Evolutionary conservation across 2,888 invertebrate species (phyloP), one percentile per base, ranked within the genome.

Genomic region (Germaria angustata): DNA sequence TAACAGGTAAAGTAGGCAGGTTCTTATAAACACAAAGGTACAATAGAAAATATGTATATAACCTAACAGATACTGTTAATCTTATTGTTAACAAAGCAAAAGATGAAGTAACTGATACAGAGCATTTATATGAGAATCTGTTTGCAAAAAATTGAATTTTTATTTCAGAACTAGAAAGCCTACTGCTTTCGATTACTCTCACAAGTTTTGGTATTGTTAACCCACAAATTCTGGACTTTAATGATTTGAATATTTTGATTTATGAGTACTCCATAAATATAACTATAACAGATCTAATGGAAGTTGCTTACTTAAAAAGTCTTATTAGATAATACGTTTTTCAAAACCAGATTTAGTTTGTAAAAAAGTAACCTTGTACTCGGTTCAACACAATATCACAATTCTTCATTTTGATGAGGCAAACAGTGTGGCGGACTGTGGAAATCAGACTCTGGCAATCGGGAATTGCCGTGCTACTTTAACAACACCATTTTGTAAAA

Each of bases 261-360:
- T 79, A 80, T 28, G 63, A 80, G 44, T 65, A 73, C 51, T 78
- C 55, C 53, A 81, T 79, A 46, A 82, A 75, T 22, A 61, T 84
- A 61, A 82, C 65, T 11, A 68, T 84, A 57, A 71, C 77, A 41
- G 69, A 80, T 32, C 41, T 79, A 79, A 81, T 80, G 71, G 72
- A 77, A 78, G 75, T 75, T 65, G 24, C 84, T 61, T 15, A 66
- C 11, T 34, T 82, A 8, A n/a, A n/a, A n/a, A n/a, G n/a, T n/a
- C n/a, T n/a, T n/a, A n/a, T n/a, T n/a, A n/a, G n/a, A n/a, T n/a
- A n/a, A n/a, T n/a, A n/a, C n/a, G n/a, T n/a, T n/a, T n/a, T n/a
- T n/a, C n/a, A n/a, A n/a, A n/a, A n/a, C n/a, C n/a, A n/a, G n/a
- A n/a, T 15, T 41, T 80, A 84, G 82, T 68, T 44, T 84, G 81